A percentile compares a stretch with the other conserved stretches of the same genome.
Evolutionary conservation across 2,113 vertebrate genomes (phyloP).

Genomic region (Burhinus bistriatus): DNA sequence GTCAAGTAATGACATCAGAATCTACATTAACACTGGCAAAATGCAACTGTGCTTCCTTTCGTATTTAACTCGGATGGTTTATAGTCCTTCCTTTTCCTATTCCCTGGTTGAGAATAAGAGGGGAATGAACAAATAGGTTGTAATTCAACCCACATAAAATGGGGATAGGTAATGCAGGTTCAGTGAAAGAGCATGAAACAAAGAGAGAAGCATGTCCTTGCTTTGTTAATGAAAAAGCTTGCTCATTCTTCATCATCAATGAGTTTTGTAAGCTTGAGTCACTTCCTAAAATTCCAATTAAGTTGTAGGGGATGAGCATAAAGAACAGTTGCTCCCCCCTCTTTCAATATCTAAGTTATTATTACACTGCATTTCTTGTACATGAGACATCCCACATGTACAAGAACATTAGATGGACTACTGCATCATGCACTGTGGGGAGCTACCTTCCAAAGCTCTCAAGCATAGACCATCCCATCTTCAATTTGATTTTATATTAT

Average conservation of each 20-base stretch:
- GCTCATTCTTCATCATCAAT: neutral
- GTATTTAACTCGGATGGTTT: neutral
- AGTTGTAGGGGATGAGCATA: neutral
- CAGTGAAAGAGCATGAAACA: neutral
- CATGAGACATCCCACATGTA: neutral
- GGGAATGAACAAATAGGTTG: neutral
- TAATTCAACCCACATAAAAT: neutral
- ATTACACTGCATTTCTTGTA: neutral
- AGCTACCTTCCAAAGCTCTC: neutral
- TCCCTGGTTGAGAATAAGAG: neutral
- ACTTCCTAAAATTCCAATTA: neutral
- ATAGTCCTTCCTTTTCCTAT: neutral
- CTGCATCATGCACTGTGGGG: neutral
- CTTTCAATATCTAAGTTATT: neutral
- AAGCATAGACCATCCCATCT: neutral
- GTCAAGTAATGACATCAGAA: conserved; percentile 39
- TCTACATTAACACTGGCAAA: neutral
- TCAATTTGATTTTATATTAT: neutral
- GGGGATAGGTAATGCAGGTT: neutral
- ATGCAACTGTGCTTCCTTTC: conserved; percentile 7
- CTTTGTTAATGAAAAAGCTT: neutral
- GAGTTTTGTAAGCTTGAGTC: neutral
- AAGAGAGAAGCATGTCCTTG: neutral
- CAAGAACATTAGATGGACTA: neutral
- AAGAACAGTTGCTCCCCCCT: neutral